Evolutionary conservation across 2,113 vertebrate species (phyloP), one percentile per base, ranked within the genome.

Genomic region (Aptenodytes forsteri): DNA sequence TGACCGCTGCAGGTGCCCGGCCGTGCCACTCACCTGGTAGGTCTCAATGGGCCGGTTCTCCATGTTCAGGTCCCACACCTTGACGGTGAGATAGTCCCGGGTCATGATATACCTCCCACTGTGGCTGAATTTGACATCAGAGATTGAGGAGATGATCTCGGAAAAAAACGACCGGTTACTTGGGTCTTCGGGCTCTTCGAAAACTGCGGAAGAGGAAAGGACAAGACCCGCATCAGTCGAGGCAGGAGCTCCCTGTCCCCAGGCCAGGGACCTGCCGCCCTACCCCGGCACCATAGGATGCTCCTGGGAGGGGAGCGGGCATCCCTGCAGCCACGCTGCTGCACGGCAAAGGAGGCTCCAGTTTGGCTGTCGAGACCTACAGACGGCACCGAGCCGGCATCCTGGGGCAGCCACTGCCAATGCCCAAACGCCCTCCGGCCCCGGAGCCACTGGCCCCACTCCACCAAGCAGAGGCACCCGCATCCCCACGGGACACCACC

Each of bases 41-140:
- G 99, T 99, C 98, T 99, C 99, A 0, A 99, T 98, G 26, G 99
- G 99, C 83, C 99, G 98, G 98, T 99, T 99, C 98, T 99, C 99
- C 99, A 99, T 99, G 97, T 99, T 99, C 85, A 99, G 98, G 98
- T 99, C 99, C 99, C 99, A 99, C 97, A 99, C 99, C 93, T 99
- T 99, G 89, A 99, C 99, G 1, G 99, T 99, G 97, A 99, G 99
- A 98, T 99, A 99, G 98, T 99, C 99, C 90, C 99, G 98, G 87
- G 99, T 99, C 99, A 99, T 99, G 98, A 99, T 99, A 89, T 99
- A 99, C 93, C 99, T 99, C 73, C 99, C 99, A 10, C 98, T 99
- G 98, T 99, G 99, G 97, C 99, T 99, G 97, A 99, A 99, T 97
- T 99, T 99, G 72, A 99, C 99, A 36, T 99, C 99, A 2, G 99